Base-by-base conservation (phyloP, 2,888 invertebrate genomes). In the Tethea ocularis region DNA sequence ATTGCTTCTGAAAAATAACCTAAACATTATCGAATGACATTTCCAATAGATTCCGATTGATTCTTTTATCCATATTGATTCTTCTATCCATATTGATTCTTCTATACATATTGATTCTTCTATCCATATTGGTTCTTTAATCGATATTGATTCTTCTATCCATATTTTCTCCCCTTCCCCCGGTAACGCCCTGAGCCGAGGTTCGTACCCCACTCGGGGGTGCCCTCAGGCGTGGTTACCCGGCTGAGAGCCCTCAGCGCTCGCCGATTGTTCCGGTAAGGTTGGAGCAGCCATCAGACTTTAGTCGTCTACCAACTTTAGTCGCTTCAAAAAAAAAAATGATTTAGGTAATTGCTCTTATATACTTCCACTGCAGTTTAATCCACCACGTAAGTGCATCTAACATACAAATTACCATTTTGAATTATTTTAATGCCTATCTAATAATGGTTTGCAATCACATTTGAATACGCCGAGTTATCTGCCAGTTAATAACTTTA, bases 401-500 rank as follows among this genome's bases (percentile, higher is more conserved):
- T 54, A 20, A 54, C 33, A 36, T 33, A 33, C 33, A 24, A 54
- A 33, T 22, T 33, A 33, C 20, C 20, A 46, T 33, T 6, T 17
- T 53, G 53, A 26, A 53, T 53, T 26, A 29, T 26, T 53, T 26
- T 53, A 29, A 26, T 63, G 61, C 55, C 61, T 60, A 60, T 59
- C 23, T 52, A 57, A 51, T 61, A 57, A 68, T 62, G 56, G 61
- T 58, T 53, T 51, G 56, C 61, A 64, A 66, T 64, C 62, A 66
- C 58, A 62, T 63, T 57, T 55, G 53, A 60, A 64, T 59, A 58
- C 61, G 55, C 55, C 51, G 38, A 61, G 61, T 62, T 64, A 63
- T 63, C 60, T 58, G 57, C 60, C 56, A 51, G 57, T 67, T 66
- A 65, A 70, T 66, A 61, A 60, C 65, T 69, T 66, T 57, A 67